A percentile compares a stretch with the other conserved stretches of the same genome.
Conservation (phyloP, 2,113 vertebrate genomes). For the Eulacestoma nigropectus region DNA sequence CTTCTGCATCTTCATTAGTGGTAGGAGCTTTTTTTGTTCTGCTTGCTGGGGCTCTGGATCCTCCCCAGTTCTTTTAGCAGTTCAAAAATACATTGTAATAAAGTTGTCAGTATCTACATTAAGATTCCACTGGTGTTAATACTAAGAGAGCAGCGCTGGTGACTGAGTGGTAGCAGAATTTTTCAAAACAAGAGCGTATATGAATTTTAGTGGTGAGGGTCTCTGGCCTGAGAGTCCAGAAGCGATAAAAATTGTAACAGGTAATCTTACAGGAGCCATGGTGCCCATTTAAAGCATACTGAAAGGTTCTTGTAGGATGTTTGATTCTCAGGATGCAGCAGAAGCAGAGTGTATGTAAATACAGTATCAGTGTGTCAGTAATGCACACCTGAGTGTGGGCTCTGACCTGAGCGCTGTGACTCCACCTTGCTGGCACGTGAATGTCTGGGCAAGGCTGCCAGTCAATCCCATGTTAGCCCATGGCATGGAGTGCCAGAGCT, state of each 20-base stretch:
- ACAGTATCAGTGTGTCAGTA: not conserved
- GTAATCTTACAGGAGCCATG: not conserved
- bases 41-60: not conserved
- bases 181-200: not conserved
- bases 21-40: not conserved
- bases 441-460: not conserved
- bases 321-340: not conserved
- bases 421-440: rapidly evolving
- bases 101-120: not conserved
- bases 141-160: not conserved
- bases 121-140: not conserved
- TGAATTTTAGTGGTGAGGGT: not conserved
- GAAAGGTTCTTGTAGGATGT: not conserved
- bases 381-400: not conserved
- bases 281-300: not conserved
- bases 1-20: not conserved
- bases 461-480: rapidly evolving
- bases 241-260: not conserved
- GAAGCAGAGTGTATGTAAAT: not conserved
- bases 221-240: not conserved
- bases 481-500: not conserved
- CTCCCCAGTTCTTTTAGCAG: not conserved
- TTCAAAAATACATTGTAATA: not conserved
- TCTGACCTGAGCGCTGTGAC: not conserved
- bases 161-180: not conserved